These are phyloP conservation scores for Augiades crinisus DNA, from an alignment of 2,888 invertebrate genomes.

Conservation along the genomic window DNA sequence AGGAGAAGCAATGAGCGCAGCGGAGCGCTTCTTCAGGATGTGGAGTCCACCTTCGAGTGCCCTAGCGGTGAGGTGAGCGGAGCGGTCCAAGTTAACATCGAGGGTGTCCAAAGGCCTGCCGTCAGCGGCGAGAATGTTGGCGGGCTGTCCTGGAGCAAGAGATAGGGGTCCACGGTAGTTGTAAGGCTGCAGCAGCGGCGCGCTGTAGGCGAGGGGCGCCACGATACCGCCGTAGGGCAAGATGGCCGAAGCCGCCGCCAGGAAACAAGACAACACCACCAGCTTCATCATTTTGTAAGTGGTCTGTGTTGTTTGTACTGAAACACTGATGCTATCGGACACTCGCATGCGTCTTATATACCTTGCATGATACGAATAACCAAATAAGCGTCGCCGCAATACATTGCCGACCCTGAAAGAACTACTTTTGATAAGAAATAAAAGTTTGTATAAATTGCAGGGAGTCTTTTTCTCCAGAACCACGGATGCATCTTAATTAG, in stretches of 20 bases:
- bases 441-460: conserved; percentile 32
- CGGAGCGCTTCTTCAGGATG: too few relatives aligned
- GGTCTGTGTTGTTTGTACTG: conserved; percentile 67
- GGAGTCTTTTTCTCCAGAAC: conserved; percentile 16
- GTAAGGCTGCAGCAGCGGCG: too few relatives aligned
- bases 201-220: conserved; percentile 42
- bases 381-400: conserved; percentile 54
- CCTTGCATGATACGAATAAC: conserved; percentile 39
- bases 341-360: conserved; percentile 56
- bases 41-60: too few relatives aligned
- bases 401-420: conserved; percentile 54
- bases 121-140: too few relatives aligned
- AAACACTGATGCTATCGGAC: conserved; percentile 58
- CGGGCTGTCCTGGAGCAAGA: too few relatives aligned
- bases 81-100: too few relatives aligned
- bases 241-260: conserved; percentile 78
- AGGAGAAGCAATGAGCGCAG: too few relatives aligned
- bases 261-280: conserved; percentile 83
- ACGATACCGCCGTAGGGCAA: conserved; percentile 36
- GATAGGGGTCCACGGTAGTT: too few relatives aligned
- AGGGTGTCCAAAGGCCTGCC: too few relatives aligned
- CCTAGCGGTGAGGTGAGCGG: too few relatives aligned
- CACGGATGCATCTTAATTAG: conserved; percentile 11
- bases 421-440: conserved; percentile 54
- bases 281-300: conserved; percentile 72